Conservation (phyloP, 2,888 invertebrate species). For the Stenodema calcarata region DNA sequence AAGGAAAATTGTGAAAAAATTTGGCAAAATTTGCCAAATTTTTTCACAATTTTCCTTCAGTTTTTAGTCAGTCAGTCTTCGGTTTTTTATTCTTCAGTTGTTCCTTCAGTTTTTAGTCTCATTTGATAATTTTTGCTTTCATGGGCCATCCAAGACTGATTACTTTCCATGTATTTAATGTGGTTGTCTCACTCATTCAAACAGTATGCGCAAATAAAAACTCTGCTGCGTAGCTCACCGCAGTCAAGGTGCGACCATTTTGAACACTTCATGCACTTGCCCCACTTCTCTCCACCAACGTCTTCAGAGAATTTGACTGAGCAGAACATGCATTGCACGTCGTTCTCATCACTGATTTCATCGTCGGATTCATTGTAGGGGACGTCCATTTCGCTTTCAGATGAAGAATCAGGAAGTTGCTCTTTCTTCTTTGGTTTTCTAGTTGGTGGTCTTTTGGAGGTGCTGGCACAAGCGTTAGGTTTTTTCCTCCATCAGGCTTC, state of each 20-base stretch:
- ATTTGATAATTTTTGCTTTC: too few relatives aligned
- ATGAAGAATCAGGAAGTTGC: background rate
- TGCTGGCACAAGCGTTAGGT: too few relatives aligned
- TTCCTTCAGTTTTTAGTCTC: too few relatives aligned
- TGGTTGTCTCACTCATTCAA: too few relatives aligned
- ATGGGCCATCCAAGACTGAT: too few relatives aligned
- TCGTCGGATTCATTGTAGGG: background rate
- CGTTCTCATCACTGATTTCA: background rate
- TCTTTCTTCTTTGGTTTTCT: background rate
- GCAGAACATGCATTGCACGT: background rate
- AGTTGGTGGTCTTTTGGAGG: too few relatives aligned
- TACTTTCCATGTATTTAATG: background rate
- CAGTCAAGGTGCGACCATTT: constrained; percentile 1
- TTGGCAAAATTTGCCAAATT: too few relatives aligned
- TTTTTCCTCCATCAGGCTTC: background rate
- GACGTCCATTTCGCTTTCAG: background rate
- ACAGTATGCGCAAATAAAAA: too few relatives aligned
- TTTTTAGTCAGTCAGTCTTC: too few relatives aligned
- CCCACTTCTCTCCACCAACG: background rate
- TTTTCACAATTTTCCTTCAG: too few relatives aligned
- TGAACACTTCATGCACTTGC: background rate
- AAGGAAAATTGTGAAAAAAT: too few relatives aligned
- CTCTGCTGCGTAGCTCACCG: background rate
- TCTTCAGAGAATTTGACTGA: background rate
- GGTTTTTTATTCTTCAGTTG: too few relatives aligned